These are phyloP conservation scores for Bettongia penicillata DNA, from an alignment of 2,113 vertebrate genomes.

Conservation along the genomic window DNA sequence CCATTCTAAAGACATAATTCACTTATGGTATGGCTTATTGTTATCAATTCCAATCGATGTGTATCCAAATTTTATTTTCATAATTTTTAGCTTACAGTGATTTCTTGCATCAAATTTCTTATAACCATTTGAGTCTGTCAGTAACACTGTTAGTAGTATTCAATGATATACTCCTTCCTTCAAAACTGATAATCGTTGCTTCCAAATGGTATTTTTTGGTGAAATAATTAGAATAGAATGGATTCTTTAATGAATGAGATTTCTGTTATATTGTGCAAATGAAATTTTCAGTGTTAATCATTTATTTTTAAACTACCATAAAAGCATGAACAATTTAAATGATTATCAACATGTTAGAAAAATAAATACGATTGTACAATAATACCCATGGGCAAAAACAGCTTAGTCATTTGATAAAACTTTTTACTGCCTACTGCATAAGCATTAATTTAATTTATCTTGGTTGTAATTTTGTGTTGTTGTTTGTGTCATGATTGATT, in stretches of 20 bases:
- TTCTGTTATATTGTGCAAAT: conserved; percentile 59
- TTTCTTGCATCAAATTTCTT: conserved; percentile 24
- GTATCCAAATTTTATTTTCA: background rate
- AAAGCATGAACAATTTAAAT: conserved; percentile 48
- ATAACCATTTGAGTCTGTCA: background rate
- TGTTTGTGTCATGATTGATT: conserved; percentile 29
- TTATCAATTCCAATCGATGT: background rate
- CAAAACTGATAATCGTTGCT: conserved; percentile 11
- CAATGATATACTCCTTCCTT: conserved; percentile 26
- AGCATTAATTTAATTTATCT: background rate
- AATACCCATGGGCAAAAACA: background rate
- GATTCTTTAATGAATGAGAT: conserved; percentile 35
- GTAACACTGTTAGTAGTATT: conserved; percentile 33
- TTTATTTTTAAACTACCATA: conserved; percentile 44
- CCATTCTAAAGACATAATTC: background rate
- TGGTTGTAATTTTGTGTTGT: background rate
- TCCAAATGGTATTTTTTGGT: conserved; percentile 8
- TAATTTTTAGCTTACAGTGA: conserved; percentile 17
- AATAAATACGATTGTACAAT: conserved; percentile 34
- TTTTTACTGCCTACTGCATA: conserved; percentile 20
- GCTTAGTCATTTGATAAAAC: conserved; percentile 4
- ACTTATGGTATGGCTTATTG: background rate
- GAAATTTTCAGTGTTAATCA: conserved; percentile 36
- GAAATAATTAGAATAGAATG: conserved; percentile 38
- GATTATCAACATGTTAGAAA: conserved; percentile 38